Evolutionary conservation across 2,888 invertebrate genomes (phyloP).

Genomic region (Lypha dubia): DNA sequence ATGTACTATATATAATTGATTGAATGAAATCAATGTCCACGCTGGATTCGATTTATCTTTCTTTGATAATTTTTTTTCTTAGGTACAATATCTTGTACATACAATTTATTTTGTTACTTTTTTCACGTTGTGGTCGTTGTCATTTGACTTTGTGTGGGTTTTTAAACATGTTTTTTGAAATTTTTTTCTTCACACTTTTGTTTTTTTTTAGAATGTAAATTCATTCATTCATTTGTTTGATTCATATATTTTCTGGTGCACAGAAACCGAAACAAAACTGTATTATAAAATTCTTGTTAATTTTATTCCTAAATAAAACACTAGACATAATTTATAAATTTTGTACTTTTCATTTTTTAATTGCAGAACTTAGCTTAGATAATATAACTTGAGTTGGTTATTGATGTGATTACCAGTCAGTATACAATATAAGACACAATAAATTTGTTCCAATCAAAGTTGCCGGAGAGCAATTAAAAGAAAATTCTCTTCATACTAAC

Average conservation of each 20-base stretch:
- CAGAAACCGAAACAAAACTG: not conserved
- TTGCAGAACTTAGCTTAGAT: constrained; percentile 62
- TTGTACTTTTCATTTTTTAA: constrained; percentile 17
- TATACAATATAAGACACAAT: constrained; percentile 28
- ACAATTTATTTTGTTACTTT: constrained; percentile 20
- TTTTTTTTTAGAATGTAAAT: constrained; percentile 59
- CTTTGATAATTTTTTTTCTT: constrained; percentile 11
- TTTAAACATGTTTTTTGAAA: constrained; percentile 50
- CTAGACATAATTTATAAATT: constrained; percentile 13
- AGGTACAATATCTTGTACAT: constrained; percentile 6
- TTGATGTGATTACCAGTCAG: constrained; percentile 56
- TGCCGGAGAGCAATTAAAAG: not conserved
- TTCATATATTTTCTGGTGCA: constrained; percentile 34
- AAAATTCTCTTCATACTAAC: not conserved
- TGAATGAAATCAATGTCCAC: constrained; percentile 57
- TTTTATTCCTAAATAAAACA: constrained; percentile 11
- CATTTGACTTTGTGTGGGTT: constrained; percentile 51
- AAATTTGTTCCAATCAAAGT: constrained; percentile 29
- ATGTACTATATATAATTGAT: constrained; percentile 38
- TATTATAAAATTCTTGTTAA: not conserved
- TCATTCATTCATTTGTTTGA: constrained; percentile 43
- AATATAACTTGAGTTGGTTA: constrained; percentile 43
- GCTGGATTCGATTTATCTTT: constrained; percentile 26
- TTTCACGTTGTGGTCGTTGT: constrained; percentile 17
- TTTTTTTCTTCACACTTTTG: constrained; percentile 33